These are phyloP conservation scores for Argopecten irradians DNA, from an alignment of 1,140 invertebrate genomes.

Conservation along the genomic window DNA sequence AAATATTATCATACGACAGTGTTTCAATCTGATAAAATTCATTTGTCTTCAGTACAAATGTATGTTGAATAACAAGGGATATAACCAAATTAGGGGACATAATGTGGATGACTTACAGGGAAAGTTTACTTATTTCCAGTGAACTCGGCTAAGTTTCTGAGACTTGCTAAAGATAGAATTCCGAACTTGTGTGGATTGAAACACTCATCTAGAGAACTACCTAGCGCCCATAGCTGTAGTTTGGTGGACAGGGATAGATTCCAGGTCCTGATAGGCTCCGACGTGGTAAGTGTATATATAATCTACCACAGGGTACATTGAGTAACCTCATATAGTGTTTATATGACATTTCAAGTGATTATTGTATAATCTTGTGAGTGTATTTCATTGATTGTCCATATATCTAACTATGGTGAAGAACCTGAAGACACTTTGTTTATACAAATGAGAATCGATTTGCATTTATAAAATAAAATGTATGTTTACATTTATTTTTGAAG, in stretches of 20 bases:
- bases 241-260: conserved; percentile 52
- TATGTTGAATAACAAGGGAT: neutral
- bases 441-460: too few species aligned
- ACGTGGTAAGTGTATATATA: conserved; percentile 62
- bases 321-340: too few species aligned
- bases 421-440: too few species aligned
- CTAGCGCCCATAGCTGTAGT: conserved; percentile 58
- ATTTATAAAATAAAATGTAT: too few species aligned
- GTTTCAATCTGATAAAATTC: neutral
- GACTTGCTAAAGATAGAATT: conserved; percentile 80
- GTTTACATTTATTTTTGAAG: too few species aligned
- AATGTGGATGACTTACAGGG: neutral
- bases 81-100: neutral
- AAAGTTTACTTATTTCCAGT: conserved; percentile 79
- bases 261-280: conserved; percentile 65
- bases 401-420: too few species aligned
- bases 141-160: conserved; percentile 84
- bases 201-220: conserved; percentile 65
- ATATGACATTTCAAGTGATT: too few species aligned
- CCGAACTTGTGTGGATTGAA: conserved; percentile 87
- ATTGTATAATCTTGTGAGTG: too few species aligned
- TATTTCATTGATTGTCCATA: too few species aligned
- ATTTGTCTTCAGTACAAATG: neutral
- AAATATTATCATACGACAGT: neutral
- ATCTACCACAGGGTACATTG: too few species aligned